These are phyloP conservation scores for Falco berigora DNA, from an alignment of 2,797 vertebrate species.

Conservation along the genomic window DNA sequence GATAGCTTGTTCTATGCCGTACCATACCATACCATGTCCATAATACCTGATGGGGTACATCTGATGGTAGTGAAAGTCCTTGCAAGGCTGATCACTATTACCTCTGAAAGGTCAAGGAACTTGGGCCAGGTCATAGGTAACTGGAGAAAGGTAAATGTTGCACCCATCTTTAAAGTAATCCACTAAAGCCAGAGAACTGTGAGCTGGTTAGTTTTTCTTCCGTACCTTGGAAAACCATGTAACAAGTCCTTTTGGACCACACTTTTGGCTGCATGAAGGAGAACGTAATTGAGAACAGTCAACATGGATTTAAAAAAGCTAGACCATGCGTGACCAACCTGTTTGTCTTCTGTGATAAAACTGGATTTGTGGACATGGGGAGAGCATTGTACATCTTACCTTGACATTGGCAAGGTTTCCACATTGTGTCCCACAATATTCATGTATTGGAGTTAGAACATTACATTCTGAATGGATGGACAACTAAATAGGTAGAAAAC, in stretches of 20 bases:
- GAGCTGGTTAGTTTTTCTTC: not conserved
- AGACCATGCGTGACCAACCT: not conserved
- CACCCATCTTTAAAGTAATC: not conserved
- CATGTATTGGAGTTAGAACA: not conserved
- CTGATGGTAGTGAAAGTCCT: not conserved
- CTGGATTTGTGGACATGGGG: not conserved
- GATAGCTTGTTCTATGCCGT: not conserved
- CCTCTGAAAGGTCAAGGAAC: not conserved
- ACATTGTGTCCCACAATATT: not conserved
- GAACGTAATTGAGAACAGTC: not conserved
- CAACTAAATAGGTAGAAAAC: not conserved
- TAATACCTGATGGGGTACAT: not conserved
- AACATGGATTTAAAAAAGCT: not conserved
- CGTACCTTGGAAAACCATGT: not conserved
- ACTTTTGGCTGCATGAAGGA: not conserved
- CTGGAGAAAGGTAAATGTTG: not conserved
- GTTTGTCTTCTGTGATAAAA: not conserved
- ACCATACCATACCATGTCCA: not conserved
- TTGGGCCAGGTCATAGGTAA: not conserved
- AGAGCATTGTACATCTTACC: not conserved
- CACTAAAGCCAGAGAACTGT: not conserved
- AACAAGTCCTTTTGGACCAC: not conserved
- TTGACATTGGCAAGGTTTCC: not conserved
- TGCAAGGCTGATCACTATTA: not conserved
- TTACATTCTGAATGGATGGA: not conserved